These are phyloP conservation scores for Halocynthia roretzi DNA, from an alignment of 23 tunicate species.

Conservation along the genomic window DNA sequence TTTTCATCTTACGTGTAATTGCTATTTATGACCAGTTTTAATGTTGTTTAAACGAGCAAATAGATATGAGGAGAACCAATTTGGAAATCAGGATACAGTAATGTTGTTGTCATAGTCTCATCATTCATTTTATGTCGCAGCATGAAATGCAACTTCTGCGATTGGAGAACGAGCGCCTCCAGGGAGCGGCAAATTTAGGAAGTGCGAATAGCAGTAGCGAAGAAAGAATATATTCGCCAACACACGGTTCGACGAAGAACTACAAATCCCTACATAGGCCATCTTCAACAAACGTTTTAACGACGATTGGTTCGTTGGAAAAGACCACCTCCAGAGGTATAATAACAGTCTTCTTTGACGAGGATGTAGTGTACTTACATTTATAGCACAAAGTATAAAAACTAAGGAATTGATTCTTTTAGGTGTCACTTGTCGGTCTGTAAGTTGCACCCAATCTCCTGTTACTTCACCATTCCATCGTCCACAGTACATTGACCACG, in stretches of 20 bases:
- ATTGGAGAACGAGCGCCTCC: slow-evolving; percentile 75
- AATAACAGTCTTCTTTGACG: too few relatives aligned
- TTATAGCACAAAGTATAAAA: too few relatives aligned
- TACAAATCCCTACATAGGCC: not conserved
- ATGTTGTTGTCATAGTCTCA: too few relatives aligned
- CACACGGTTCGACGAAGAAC: not conserved
- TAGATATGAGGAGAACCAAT: too few relatives aligned
- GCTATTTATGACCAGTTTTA: too few relatives aligned
- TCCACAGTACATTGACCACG: not conserved
- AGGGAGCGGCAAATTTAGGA: slow-evolving; percentile 7
- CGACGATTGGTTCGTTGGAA: too few relatives aligned
- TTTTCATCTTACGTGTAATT: too few relatives aligned
- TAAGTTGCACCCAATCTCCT: slow-evolving; percentile 7
- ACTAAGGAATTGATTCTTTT: not conserved
- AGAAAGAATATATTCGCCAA: not conserved
- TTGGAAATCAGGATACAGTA: too few relatives aligned
- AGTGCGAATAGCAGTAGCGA: not conserved
- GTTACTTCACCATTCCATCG: not conserved
- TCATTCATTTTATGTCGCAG: slow-evolving; percentile 6
- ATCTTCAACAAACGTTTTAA: not conserved
- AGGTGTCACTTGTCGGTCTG: not conserved
- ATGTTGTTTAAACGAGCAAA: too few relatives aligned
- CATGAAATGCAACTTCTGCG: slow-evolving; percentile 82
- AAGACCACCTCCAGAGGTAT: not conserved
- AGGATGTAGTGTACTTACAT: too few relatives aligned